Evolutionary conservation across 2,888 invertebrate genomes (phyloP).

Genomic region (Candidula unifasciata): DNA sequence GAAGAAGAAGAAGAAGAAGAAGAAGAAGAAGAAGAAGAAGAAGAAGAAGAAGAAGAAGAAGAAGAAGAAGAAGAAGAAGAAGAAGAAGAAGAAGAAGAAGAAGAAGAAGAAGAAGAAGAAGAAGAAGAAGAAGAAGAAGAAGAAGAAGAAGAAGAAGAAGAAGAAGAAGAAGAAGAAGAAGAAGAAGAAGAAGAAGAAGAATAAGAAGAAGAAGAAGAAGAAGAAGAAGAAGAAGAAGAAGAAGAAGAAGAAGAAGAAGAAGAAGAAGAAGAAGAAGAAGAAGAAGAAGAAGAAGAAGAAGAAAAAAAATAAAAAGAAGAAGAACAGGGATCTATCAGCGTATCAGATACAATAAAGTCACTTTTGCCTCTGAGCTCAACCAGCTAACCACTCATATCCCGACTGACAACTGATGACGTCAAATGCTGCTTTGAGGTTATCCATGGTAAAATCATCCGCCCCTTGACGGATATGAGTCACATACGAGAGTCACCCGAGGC

Average conservation of each 20-base stretch:
- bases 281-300: too few species aligned
- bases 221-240: not conserved
- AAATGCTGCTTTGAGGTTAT: too few species aligned
- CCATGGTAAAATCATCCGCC: too few species aligned
- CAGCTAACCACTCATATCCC: too few species aligned
- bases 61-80: not conserved
- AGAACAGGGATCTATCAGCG: too few species aligned
- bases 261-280: slow-evolving; percentile 1
- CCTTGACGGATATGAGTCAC: too few species aligned
- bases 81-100: too few species aligned
- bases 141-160: not conserved
- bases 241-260: not conserved
- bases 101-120: not conserved
- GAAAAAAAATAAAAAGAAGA: slow-evolving; percentile 12
- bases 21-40: not conserved
- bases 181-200: not conserved
- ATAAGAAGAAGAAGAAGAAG: not conserved
- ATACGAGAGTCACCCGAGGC: too few species aligned
- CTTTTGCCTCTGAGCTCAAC: too few species aligned
- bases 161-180: not conserved
- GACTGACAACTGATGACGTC: too few species aligned
- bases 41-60: not conserved
- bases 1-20: not conserved
- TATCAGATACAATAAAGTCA: too few species aligned
- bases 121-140: too few species aligned